Conservation (phyloP, 2,113 vertebrate genomes). For the Ammospiza nelsoni region DNA sequence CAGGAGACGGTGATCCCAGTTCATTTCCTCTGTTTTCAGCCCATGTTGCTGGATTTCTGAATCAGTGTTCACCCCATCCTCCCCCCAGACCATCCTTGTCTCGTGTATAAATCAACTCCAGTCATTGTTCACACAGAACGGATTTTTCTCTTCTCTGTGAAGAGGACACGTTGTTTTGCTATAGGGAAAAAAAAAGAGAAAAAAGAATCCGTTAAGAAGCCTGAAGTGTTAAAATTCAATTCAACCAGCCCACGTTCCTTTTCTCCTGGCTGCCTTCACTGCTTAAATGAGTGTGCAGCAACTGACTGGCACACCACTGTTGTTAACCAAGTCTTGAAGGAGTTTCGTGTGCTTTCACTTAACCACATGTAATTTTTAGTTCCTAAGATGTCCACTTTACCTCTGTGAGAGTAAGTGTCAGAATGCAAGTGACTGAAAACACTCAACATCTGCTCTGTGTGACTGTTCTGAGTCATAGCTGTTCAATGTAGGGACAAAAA, state of each 20-base stretch:
- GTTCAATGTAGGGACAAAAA: neutral
- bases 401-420: neutral
- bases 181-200: conserved; percentile 2
- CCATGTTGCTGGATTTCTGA: conserved; percentile 57
- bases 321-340: neutral
- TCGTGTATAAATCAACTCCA: conserved; percentile 57
- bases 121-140: conserved; percentile 82
- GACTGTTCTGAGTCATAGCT: conserved; percentile 42
- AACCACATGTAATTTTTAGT: neutral
- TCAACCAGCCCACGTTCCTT: neutral
- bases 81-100: conserved; percentile 48
- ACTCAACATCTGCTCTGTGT: conserved; percentile 21
- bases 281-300: neutral
- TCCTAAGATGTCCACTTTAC: conserved; percentile 18
- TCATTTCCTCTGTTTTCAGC: conserved; percentile 71
- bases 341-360: conserved; percentile 1
- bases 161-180: conserved; percentile 94
- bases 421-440: conserved; percentile 3
- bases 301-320: neutral
- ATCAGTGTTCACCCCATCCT: conserved; percentile 32
- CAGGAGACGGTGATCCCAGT: conserved; percentile 67
- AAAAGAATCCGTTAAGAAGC: conserved; percentile 17
- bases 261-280: neutral
- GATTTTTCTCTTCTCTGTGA: conserved; percentile 94
- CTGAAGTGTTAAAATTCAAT: conserved; percentile 20